Evolutionary conservation across 2,888 invertebrate genomes (phyloP).

Genomic region (Dynastes hyllus): DNA sequence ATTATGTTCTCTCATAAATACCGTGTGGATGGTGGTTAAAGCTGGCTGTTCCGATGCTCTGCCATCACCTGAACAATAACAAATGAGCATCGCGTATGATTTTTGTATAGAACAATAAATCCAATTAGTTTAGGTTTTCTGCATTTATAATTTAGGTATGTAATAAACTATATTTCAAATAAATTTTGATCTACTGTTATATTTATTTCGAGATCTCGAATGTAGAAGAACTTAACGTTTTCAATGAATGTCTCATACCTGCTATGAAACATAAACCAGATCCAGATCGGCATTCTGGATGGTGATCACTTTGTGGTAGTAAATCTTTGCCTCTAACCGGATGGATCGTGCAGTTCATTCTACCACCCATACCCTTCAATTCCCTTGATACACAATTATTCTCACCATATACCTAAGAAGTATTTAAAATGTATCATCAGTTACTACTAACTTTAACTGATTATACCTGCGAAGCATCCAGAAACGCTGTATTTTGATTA

Average conservation of each 20-base stretch:
- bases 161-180: no score
- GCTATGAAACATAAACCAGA: slow-evolving; percentile 92
- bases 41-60: slow-evolving; percentile 95
- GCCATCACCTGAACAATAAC: slow-evolving; percentile 79
- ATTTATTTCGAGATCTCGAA: no score
- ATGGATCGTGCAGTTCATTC: slow-evolving; percentile 86
- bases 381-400: slow-evolving; percentile 86
- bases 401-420: slow-evolving; percentile 84
- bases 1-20: slow-evolving; percentile 93
- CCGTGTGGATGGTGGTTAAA: slow-evolving; percentile 90
- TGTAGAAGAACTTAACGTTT: no score
- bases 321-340: slow-evolving; percentile 85
- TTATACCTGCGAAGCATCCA: slow-evolving; percentile 83
- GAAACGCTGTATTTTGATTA: slow-evolving; percentile 93
- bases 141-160: no score
- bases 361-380: slow-evolving; percentile 86
- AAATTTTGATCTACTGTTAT: no score
- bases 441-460: not conserved
- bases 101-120: no score
- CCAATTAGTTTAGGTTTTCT: not conserved
- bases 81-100: not conserved
- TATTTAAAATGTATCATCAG: not conserved
- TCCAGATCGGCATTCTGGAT: slow-evolving; percentile 91
- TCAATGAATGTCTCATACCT: slow-evolving; percentile 71
- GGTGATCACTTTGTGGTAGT: slow-evolving; percentile 83